Evolutionary conservation across 2,797 vertebrate species (phyloP).

Genomic region (Typhlichthys subterraneus): DNA sequence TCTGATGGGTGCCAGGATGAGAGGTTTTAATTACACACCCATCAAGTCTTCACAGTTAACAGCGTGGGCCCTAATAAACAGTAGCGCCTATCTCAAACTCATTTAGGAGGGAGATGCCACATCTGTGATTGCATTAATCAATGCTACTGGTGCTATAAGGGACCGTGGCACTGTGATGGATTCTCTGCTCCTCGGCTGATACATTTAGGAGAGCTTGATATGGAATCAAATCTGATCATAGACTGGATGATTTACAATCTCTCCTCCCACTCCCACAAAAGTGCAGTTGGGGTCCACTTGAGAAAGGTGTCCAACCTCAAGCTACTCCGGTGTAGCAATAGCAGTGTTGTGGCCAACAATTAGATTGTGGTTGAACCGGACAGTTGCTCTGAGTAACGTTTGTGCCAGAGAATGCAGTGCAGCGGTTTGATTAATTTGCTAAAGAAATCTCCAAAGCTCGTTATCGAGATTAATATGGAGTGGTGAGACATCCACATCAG

Average conservation of each 20-base stretch:
- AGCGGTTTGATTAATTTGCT: conserved; percentile 30
- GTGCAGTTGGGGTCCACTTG: conserved; percentile 13
- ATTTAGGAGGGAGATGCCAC: conserved; percentile 51
- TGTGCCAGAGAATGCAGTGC: too few species aligned
- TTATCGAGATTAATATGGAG: conserved; percentile 3
- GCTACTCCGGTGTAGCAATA: background rate
- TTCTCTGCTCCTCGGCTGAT: conserved; percentile 35
- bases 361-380: background rate
- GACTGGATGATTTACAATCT: conserved; percentile 26
- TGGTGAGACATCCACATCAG: conserved; percentile 23
- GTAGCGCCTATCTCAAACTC: conserved; percentile 68
- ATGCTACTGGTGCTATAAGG: conserved; percentile 46
- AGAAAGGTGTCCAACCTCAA: conserved; percentile 30
- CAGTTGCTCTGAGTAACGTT: too few species aligned
- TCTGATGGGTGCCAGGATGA: conserved; percentile 36
- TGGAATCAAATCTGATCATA: conserved; percentile 37
- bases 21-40: conserved; percentile 64
- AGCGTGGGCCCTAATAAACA: conserved; percentile 64
- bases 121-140: conserved; percentile 68
- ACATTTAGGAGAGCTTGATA: conserved; percentile 47
- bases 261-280: background rate
- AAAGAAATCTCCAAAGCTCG: conserved; percentile 13
- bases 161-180: conserved; percentile 51
- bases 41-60: conserved; percentile 45
- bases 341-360: background rate